Evolutionary conservation across 1,140 invertebrate genomes (phyloP), one percentile per base, ranked within the genome.

Genomic region (Berghia stephanieae): DNA sequence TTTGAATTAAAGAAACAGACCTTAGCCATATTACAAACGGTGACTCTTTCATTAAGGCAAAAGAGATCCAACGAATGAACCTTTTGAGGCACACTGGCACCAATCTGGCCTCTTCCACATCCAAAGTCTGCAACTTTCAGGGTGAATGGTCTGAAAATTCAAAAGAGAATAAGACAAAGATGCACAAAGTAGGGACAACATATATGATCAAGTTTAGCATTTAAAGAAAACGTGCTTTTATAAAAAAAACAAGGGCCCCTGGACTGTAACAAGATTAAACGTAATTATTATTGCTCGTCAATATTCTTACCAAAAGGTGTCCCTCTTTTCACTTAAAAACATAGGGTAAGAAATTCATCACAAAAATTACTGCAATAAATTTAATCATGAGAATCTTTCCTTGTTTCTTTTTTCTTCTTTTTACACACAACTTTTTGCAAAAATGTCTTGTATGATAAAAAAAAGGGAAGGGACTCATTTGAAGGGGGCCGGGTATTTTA

Each of bases 31-130:
- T 99, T 95, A 90, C 96, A 98, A 2, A 92, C 93, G 80, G 93
- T 94, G 0, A 99, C 96, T 82, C 90, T 88, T 0, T 94, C 89
- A 83, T 95, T 94, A 0, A 93, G 79, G 3, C 96, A 93, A 36
- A 97, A 93, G 46, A 99, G 91, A 91, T 99, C 98, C 90, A 98
- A 98, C 0, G 97, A 98, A 83, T 96, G 93, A 0, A 98, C 95
- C 84, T 91, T 93, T 71, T 95, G 92, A 38, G 84, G 78, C n/a
- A 98, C 92, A 5, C 92, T 92, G 82, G 92, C 88, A 0, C 95
- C 93, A 42, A 99, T 90, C 78, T 92, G 92, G 0, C 95, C 98
- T 87, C 98, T 96, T 0, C 98, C 98, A 90, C 98, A 99, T 31
- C 98, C 97, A 91, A 98, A 94, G 90, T 98, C 96, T 6, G 94